Evolutionary conservation across 2,113 vertebrate genomes (phyloP), one percentile per base, ranked within the genome.

Genomic region (Phainopepla nitens): DNA sequence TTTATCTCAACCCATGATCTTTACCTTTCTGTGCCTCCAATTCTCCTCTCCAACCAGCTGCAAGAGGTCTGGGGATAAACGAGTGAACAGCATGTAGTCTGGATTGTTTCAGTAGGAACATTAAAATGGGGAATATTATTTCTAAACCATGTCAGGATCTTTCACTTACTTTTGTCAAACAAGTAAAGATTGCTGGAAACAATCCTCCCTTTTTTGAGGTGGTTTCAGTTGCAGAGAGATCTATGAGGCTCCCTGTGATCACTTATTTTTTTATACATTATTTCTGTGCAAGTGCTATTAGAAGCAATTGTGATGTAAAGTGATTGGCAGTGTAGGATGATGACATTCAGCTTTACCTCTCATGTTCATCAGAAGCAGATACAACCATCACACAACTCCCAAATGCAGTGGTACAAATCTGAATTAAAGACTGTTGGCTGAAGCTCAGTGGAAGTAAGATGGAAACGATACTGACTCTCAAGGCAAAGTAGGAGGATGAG

Each of bases 321-420:
- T 91, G 73, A 93, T 83, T 78, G 84, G 58, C 68, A 69, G 64
- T 83, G 79, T 92, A 78, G 49, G 86, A 95, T 92, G 90, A 89
- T 94, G 84, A 92, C 58, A 93, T 89, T 93, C 89, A 95, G 87
- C 51, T 96, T 94, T 95, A 91, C 73, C 77, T 94, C 93, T 94
- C 79, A 82, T 95, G 96, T 97, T 97, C 82, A 77, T 96, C 86
- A 97, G 95, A 94, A 56, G 29, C 86, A 91, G 65, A 91, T 91
- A 93, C 77, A 96, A 92, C 87, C 83, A 86, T 96, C 84, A 90
- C 76, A 70, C 10, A 10, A 80, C 65, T 96, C 87, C 87, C 72
- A 31, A 65, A 64, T 64, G 79, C 89, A 95, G 79, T 58, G 3
- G 50, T 75, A 87, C 53, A 79, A 91, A 94, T 72, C 69, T 94